A percentile compares a stretch with the other conserved stretches of the same genome.
Evolutionary conservation across 2,113 vertebrate genomes (phyloP).

Genomic region (Myotis davidii): DNA sequence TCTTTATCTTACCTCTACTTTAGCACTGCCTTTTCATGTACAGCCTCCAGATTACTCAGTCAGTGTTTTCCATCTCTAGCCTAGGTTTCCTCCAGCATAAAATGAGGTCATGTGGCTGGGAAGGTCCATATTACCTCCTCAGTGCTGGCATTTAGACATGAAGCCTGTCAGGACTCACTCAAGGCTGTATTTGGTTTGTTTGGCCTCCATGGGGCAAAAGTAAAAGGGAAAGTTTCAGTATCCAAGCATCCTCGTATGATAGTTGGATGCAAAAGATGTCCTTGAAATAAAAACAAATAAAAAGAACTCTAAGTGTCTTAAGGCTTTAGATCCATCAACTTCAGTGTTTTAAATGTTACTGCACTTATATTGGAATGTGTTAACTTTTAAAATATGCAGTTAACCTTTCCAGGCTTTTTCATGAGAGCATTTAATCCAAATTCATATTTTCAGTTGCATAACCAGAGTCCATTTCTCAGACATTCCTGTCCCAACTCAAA

Average conservation of each 20-base stretch:
- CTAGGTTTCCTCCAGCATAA: background rate
- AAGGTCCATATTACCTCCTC: background rate
- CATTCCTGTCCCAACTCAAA: conserved; percentile 36
- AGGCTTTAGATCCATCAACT: background rate
- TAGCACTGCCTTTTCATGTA: background rate
- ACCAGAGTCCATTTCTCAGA: conserved; percentile 57
- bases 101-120: background rate
- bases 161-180: background rate
- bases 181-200: background rate
- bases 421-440: conserved; percentile 59
- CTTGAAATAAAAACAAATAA: background rate
- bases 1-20: background rate
- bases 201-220: background rate
- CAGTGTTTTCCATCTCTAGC: background rate
- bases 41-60: background rate
- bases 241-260: background rate
- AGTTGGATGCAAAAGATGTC: background rate
- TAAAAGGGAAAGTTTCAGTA: background rate
- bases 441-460: conserved; percentile 68
- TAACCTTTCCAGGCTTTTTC: conserved; percentile 47
- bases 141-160: background rate
- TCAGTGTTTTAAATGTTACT: background rate
- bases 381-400: conserved; percentile 28
- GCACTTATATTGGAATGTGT: background rate
- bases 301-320: background rate